Evolutionary conservation across 2,888 invertebrate genomes (phyloP), one percentile per base, ranked within the genome.

Genomic region (Conops quadrifasciatus): DNA sequence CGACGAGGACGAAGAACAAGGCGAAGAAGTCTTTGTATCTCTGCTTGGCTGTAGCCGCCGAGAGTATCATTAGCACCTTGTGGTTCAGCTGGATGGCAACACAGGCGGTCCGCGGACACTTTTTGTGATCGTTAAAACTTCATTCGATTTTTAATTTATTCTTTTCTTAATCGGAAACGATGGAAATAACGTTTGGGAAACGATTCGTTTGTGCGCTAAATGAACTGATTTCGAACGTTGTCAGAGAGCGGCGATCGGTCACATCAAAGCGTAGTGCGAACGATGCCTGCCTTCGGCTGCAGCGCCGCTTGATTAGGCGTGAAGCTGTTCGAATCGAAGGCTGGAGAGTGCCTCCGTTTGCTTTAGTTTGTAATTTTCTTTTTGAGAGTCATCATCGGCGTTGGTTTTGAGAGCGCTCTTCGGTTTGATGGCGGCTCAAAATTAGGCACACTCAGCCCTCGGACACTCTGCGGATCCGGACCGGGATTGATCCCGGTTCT

Each of bases 281-380:
- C 53, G 24, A 45, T 28, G 49, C 69, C 21, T 43, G 60, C 63
- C 47, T 63, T 58, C 51, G 19, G 56, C 60, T 21, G 53, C 28
- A 43, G 51, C 69, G 45, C n/a, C 62, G 58, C 28, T 77, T 81
- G 80, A 80, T 80, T 81, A 81, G 78, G 80, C 80, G 77, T 81
- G 81, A 81, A 79, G 81, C 77, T 75, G 58, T 24, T 64, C 58
- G 64, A 67, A 63, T 64, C 26, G 30, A 21, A 21, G n/a, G 21
- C n/a, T 16, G 28, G 24, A 26, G 28, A 24, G 58, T 11, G n/a
- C 5, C 13, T 49, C 5, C n/a, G 16, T n/a, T n/a, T 78, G 77
- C 75, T 77, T 74, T 74, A 78, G 78, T 78, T 70, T 79, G 76
- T 76, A 79, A 79, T 80, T 80, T 81, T 79, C 78, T 79, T 80